Conservation (phyloP, 2,888 invertebrate species). For the Nyleta sp. region DNA sequence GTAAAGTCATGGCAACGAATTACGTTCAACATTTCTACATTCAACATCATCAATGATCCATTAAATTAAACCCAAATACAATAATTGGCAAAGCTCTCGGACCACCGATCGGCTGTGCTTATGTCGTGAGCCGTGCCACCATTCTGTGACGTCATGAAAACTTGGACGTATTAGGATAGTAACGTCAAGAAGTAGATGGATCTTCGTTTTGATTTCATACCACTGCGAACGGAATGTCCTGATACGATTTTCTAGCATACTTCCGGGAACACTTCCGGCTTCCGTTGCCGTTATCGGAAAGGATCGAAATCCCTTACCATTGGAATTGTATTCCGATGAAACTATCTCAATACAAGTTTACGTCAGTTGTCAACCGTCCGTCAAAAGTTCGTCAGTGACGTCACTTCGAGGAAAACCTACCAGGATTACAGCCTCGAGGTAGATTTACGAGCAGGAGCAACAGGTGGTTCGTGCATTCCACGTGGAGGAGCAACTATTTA, state of each 20-base stretch:
- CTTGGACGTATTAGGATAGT: conserved; percentile 77
- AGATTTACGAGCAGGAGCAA: conserved; percentile 81
- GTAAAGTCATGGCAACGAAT: too few species aligned
- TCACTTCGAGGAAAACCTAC: conserved; percentile 81
- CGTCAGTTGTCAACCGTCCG: conserved; percentile 75
- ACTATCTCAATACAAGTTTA: conserved; percentile 31
- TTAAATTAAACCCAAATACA: too few species aligned
- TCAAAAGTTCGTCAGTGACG: conserved; percentile 82
- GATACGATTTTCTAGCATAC: conserved; percentile 60
- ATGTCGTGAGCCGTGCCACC: conserved; percentile 25
- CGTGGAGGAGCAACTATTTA: too few species aligned
- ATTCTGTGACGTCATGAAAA: conserved; percentile 77
- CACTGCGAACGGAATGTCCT: conserved; percentile 60
- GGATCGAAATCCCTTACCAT: neutral
- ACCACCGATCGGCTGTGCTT: too few species aligned
- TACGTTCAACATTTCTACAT: too few species aligned
- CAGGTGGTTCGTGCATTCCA: conserved; percentile 69
- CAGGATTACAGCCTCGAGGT: conserved; percentile 81
- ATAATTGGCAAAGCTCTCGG: too few species aligned
- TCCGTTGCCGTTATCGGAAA: conserved; percentile 18
- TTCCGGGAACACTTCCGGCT: conserved; percentile 57
- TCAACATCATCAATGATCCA: too few species aligned
- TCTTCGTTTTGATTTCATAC: conserved; percentile 69
- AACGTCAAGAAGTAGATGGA: conserved; percentile 75
- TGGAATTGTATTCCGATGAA: conserved; percentile 18